These are phyloP conservation scores for Rhynchonycteris naso DNA, from an alignment of 2,797 vertebrate species.

Conservation along the genomic window DNA sequence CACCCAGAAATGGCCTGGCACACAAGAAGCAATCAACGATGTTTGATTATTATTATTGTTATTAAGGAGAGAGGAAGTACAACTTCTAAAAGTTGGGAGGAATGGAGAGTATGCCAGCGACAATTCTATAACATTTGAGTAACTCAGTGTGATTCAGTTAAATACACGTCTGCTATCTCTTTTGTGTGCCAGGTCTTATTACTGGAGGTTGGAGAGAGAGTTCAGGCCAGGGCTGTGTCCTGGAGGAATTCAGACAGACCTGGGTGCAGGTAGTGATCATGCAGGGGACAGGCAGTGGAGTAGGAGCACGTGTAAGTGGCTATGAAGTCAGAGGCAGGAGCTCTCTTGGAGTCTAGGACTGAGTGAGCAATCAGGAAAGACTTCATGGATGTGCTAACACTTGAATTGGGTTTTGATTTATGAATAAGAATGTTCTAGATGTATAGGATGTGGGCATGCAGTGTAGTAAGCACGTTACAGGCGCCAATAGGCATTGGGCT, in stretches of 20 bases:
- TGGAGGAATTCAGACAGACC: neutral
- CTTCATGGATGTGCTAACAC: neutral
- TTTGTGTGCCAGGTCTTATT: neutral
- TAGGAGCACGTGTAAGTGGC: neutral
- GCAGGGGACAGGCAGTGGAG: neutral
- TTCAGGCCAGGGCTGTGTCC: neutral
- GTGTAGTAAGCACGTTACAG: neutral
- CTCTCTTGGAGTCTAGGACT: neutral
- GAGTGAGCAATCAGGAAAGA: neutral
- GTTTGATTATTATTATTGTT: neutral
- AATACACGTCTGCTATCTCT: neutral
- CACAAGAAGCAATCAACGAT: neutral
- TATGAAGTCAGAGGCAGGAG: neutral
- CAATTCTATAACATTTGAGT: constrained; percentile 53
- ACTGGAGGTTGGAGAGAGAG: neutral
- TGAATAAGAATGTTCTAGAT: neutral
- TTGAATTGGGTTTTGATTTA: neutral
- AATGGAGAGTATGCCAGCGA: neutral
- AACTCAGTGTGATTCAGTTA: constrained; percentile 43
- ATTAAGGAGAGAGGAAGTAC: constrained; percentile 23
- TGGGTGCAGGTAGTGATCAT: neutral
- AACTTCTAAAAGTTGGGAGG: constrained; percentile 1
- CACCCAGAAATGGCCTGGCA: neutral
- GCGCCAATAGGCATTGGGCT: neutral
- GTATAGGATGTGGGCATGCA: neutral